Base-by-base conservation (phyloP, 2,113 vertebrate species). In the Corythornis vintsioides region DNA sequence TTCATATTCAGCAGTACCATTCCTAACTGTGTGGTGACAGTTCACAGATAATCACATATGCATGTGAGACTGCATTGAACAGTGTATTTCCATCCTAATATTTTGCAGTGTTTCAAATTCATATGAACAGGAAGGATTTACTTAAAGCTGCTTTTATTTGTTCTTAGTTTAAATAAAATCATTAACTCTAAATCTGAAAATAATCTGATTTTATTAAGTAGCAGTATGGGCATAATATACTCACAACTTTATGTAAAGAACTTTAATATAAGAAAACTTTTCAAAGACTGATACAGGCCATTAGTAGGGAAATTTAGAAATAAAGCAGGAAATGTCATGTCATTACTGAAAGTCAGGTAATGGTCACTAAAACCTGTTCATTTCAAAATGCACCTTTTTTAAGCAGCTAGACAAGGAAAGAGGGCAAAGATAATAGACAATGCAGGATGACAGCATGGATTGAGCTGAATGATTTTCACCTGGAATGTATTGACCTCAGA, bases 401-500 rank as follows among this genome's bases (percentile, higher is more conserved):
- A 89, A 94, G 85, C 73, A 92, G 24, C 52, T 57, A 88, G 83
- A 80, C 67, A 84, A 93, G 64, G 52, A 64, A 89, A 90, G 71
- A 88, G 65, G 66, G 91, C 72, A 90, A 90, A 95, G 81, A 91
- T 88, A 96, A 95, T 94, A 79, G 89, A 69, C 75, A 94, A 72
- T 60, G 60, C 73, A 89, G n/a, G 71, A 88, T 86, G 89, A 92
- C 83, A 71, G 43, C 65, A 80, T 26, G 80, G 83, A 92, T 85
- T 0, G 1, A 94, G 80, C 74, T 76, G 88, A 92, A 94, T 92
- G 84, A 95, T 96, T 96, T 92, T 94, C 94, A 96, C 95, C 95
- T 96, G 95, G 89, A 96, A 95, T 82, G 55, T 88, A 94, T 90
- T 96, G 95, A 97, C 96, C 94, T 92, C 94, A 91, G 88, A 95